Percentiles rank a stretch among this genome's conserved stretches.
Conservation (phyloP, 2,888 invertebrate genomes). For the Chrysodeixis includens region DNA sequence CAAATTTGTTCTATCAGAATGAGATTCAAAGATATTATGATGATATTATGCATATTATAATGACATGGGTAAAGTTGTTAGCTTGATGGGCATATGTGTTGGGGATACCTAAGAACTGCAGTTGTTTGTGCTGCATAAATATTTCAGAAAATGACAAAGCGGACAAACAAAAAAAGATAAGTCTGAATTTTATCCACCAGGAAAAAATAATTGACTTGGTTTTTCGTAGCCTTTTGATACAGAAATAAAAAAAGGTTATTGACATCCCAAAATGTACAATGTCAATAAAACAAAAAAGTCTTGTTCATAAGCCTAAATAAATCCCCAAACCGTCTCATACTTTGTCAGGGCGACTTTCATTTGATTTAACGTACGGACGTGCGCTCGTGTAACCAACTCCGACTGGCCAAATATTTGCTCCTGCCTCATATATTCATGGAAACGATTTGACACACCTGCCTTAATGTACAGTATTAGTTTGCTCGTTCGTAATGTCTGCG, state of each 20-base stretch:
- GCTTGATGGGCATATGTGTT: no score
- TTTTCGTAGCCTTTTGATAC: no score
- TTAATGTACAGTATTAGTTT: conserved; percentile 50
- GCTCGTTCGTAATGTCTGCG: conserved; percentile 12
- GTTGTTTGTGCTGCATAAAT: no score
- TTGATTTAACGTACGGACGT: conserved; percentile 21
- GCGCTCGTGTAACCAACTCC: conserved; percentile 20
- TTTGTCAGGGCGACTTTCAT: conserved; percentile 5
- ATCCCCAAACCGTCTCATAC: conserved; percentile 16
- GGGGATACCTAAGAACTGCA: no score
- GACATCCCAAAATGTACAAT: neutral
- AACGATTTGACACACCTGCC: conserved; percentile 67
- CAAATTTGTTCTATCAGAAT: neutral
- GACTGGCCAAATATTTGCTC: conserved; percentile 65
- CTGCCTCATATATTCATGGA: conserved; percentile 62
- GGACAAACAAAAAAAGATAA: no score
- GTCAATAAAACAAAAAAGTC: neutral
- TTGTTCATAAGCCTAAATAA: neutral
- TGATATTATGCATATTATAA: no score
- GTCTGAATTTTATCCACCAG: no score
- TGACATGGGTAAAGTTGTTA: no score
- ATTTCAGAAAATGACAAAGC: no score
- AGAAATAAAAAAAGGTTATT: neutral
- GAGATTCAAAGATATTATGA: no score
- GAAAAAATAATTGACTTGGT: no score